phyloP scores from a whole-genome alignment of 2,113 vertebrate species.

The Notothenia coriiceps region DNA sequence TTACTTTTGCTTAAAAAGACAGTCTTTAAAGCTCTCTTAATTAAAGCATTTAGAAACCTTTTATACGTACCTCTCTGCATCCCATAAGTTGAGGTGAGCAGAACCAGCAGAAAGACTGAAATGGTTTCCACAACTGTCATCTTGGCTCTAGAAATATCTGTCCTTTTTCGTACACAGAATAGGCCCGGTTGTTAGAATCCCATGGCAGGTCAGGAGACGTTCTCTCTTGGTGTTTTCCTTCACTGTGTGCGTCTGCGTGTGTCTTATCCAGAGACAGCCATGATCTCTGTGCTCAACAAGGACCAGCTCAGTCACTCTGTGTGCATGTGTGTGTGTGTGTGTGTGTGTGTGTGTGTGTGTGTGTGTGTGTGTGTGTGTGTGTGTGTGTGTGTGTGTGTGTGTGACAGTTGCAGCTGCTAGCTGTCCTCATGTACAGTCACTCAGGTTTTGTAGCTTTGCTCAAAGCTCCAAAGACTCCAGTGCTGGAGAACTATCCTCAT shows the following conservation, averaged over 20 bases:
- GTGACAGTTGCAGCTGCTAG: slow-evolving; percentile 90
- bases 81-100: slow-evolving; percentile 83
- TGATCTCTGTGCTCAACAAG: slow-evolving; percentile 48
- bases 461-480: slow-evolving; percentile 29
- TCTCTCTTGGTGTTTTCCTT: slow-evolving; percentile 31
- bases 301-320: slow-evolving; percentile 67
- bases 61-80: slow-evolving; percentile 89
- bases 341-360: slow-evolving; percentile 84
- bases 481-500: slow-evolving; percentile 8
- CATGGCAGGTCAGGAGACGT: slow-evolving; percentile 45
- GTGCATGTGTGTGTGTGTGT: slow-evolving; percentile 83
- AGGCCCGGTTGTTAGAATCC: slow-evolving; percentile 49
- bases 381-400: slow-evolving; percentile 86
- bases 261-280: slow-evolving; percentile 76
- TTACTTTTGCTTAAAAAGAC: not conserved
- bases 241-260: slow-evolving; percentile 52
- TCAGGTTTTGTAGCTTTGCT: slow-evolving; percentile 85
- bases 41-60: not conserved
- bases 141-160: slow-evolving; percentile 78
- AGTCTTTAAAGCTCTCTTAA: not conserved
- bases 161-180: not conserved
- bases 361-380: slow-evolving; percentile 57
- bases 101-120: slow-evolving; percentile 82
- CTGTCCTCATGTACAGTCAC: slow-evolving; percentile 86
- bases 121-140: slow-evolving; percentile 88